phyloP scores from a whole-genome alignment of 2,888 invertebrate genomes.

The Xanthorhoe designata region DNA sequence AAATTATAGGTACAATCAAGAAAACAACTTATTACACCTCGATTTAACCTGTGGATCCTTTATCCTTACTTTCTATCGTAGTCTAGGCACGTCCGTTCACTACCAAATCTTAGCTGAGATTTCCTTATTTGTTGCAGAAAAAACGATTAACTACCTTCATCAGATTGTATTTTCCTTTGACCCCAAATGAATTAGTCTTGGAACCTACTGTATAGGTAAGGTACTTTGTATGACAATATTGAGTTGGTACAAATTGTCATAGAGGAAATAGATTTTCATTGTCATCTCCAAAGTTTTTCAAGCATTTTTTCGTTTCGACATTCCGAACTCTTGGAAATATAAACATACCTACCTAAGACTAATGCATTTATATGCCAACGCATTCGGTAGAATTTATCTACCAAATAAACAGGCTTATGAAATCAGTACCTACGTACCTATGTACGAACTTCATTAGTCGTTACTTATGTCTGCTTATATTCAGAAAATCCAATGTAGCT shows the following conservation, averaged over 20 bases:
- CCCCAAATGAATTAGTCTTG: conserved; percentile 30
- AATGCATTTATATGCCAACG: too few species aligned
- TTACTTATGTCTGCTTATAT: neutral
- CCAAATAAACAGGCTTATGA: neutral
- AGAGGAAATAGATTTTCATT: too few species aligned
- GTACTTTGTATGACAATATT: neutral
- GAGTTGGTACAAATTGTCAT: too few species aligned
- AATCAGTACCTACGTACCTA: neutral
- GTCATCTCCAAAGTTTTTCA: too few species aligned
- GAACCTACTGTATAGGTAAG: conserved; percentile 17
- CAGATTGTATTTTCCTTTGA: conserved; percentile 22
- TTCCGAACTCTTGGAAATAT: too few species aligned
- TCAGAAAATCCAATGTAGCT: conserved; percentile 1
- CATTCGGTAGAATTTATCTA: too few species aligned
- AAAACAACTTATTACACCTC: too few species aligned
- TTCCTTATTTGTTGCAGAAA: conserved; percentile 31
- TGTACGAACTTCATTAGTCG: neutral
- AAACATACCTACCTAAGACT: too few species aligned
- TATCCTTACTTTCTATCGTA: neutral
- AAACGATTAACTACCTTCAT: conserved; percentile 26
- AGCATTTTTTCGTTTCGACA: too few species aligned
- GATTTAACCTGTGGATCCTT: too few species aligned
- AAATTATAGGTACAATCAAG: too few species aligned
- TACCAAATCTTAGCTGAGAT: conserved; percentile 3
- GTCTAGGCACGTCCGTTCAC: neutral